phyloP scores from a whole-genome alignment of 2,797 vertebrate species.

The Eospalax fontanierii region DNA sequence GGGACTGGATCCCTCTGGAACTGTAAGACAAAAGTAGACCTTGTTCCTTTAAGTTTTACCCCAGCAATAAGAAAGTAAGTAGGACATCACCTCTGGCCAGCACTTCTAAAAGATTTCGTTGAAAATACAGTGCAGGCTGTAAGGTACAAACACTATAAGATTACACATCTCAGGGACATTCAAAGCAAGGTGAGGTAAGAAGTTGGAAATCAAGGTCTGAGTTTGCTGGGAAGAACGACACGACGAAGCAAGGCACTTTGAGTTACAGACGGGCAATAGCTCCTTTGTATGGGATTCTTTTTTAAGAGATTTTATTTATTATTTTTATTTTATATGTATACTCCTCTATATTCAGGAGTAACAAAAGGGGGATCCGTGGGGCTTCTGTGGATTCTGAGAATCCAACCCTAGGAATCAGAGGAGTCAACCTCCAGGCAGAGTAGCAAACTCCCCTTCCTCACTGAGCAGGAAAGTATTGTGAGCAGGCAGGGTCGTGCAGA shows the following conservation, averaged over 20 bases:
- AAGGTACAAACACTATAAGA: not conserved
- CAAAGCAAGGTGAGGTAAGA: not conserved
- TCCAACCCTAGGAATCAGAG: not conserved
- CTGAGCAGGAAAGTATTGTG: not conserved
- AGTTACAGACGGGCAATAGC: not conserved
- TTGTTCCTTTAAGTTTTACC: too few species aligned
- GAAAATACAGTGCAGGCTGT: not conserved
- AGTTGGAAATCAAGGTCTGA: not conserved
- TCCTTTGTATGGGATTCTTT: not conserved
- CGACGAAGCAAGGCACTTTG: not conserved
- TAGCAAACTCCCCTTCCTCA: not conserved
- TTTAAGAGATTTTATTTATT: too few species aligned
- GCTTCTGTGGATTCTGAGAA: not conserved
- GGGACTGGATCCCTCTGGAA: too few species aligned
- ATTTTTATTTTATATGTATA: too few species aligned
- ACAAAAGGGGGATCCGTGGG: not conserved
- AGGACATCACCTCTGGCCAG: not conserved
- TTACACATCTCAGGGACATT: not conserved
- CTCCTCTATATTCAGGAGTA: not conserved
- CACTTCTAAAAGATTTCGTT: rapidly evolving
- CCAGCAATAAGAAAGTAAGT: too few species aligned
- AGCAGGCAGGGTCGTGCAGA: constrained; percentile 48
- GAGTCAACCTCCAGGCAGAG: not conserved
- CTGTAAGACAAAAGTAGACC: too few species aligned
- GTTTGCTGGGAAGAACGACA: not conserved